These are phyloP conservation scores for Leuciscus idus DNA, from an alignment of 2,113 vertebrate genomes.

Conservation along the genomic window DNA sequence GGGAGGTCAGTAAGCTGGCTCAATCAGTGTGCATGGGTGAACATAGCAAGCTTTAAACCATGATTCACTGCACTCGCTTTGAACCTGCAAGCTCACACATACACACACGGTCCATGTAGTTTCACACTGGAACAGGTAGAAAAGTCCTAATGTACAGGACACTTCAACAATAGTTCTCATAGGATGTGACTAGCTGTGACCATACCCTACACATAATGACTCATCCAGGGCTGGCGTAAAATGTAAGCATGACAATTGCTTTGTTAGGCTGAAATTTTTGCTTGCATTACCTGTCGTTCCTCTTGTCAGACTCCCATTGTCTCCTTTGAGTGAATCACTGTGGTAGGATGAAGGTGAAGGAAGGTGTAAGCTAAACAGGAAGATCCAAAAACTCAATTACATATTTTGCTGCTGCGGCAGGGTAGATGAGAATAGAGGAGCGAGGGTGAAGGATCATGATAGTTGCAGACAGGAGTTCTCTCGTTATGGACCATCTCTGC, in stretches of 20 bases:
- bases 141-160: neutral
- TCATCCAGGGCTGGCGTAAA: neutral
- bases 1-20: conserved; percentile 58
- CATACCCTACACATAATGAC: neutral
- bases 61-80: conserved; percentile 55
- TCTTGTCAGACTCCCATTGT: neutral
- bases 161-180: neutral
- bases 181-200: neutral
- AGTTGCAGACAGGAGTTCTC: conserved; percentile 20
- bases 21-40: conserved; percentile 58
- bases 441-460: conserved; percentile 19
- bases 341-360: conserved; percentile 7
- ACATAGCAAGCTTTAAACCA: conserved; percentile 55
- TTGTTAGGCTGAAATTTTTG: neutral
- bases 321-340: neutral
- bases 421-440: neutral
- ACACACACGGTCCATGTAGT: neutral
- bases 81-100: conserved; percentile 36
- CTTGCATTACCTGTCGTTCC: neutral
- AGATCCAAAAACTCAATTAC: conserved; percentile 27
- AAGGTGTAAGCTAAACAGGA: neutral
- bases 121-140: conserved; percentile 12
- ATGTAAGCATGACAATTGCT: neutral
- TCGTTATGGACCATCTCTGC: conserved; percentile 39
- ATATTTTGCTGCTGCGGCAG: neutral